Percentiles rank a stretch among this genome's conserved stretches.
These are phyloP conservation scores for Protonemura montana DNA, from an alignment of 2,888 invertebrate genomes.

Conservation along the genomic window DNA sequence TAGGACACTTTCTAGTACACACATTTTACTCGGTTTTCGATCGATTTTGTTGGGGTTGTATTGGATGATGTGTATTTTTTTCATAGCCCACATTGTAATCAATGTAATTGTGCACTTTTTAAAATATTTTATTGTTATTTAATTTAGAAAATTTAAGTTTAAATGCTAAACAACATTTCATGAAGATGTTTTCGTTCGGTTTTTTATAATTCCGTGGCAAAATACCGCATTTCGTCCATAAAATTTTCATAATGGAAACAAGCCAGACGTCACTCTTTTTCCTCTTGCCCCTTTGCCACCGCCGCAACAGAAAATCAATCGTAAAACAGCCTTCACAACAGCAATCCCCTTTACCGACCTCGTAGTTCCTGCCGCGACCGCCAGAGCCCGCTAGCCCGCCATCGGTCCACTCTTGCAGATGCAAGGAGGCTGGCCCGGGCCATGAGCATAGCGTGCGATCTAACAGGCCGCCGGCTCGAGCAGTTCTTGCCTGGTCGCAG, in stretches of 20 bases:
- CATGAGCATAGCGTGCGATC: neutral
- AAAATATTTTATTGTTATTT: too few relatives aligned
- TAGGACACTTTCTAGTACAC: constrained; percentile 58
- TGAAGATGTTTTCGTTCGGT: too few relatives aligned
- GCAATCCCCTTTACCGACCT: neutral
- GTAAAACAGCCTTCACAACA: neutral
- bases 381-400: neutral
- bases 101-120: too few relatives aligned
- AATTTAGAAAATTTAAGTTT: too few relatives aligned
- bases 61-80: too few relatives aligned
- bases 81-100: too few relatives aligned
- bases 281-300: neutral
- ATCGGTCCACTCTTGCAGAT: neutral
- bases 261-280: neutral
- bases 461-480: neutral
- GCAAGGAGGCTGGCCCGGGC: constrained; percentile 1
- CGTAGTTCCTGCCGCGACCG: neutral
- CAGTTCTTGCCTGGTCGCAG: neutral
- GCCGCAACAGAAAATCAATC: neutral
- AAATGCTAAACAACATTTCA: too few relatives aligned
- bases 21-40: neutral
- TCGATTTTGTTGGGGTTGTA: neutral
- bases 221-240: too few relatives aligned
- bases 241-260: too few relatives aligned
- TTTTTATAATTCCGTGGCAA: too few relatives aligned